A percentile compares a stretch with the other conserved stretches of the same genome.
These are phyloP conservation scores for Oppia nitens DNA, from an alignment of 1,140 invertebrate species.

Conservation along the genomic window DNA sequence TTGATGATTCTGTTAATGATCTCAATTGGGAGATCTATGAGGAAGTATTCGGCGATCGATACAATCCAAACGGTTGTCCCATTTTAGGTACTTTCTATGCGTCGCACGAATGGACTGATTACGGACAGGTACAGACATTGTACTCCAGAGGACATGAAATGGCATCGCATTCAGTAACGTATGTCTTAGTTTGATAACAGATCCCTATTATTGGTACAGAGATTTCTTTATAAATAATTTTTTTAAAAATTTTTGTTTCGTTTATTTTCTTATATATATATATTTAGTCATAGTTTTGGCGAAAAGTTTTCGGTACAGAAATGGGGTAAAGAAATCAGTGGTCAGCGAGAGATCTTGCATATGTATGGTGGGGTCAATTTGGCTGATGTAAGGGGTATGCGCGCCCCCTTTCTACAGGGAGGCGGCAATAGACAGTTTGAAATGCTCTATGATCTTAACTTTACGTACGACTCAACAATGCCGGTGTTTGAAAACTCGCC, in stretches of 20 bases:
- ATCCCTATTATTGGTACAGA: not conserved
- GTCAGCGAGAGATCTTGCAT: conserved; percentile 25
- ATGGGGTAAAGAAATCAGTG: conserved; percentile 25
- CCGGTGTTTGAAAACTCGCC: conserved; percentile 49
- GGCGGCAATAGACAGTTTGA: conserved; percentile 29
- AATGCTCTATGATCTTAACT: conserved; percentile 26
- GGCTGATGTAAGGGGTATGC: conserved; percentile 26
- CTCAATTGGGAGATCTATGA: conserved; percentile 76
- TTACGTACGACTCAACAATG: conserved; percentile 30
- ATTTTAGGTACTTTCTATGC: conserved; percentile 92
- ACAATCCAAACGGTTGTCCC: conserved; percentile 75
- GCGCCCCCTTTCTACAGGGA: conserved; percentile 29
- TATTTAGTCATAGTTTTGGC: conserved; percentile 24
- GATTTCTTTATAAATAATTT: not conserved
- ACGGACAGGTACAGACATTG: conserved; percentile 88
- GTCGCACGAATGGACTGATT: conserved; percentile 94
- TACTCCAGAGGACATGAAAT: conserved; percentile 88
- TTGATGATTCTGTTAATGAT: conserved; percentile 87
- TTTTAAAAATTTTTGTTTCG: not conserved
- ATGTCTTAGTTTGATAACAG: conserved; percentile 36
- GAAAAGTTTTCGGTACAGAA: conserved; percentile 27
- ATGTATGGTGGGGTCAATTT: conserved; percentile 25
- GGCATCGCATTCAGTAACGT: conserved; percentile 90
- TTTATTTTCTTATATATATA: conserved; percentile 5
- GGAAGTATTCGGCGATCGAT: conserved; percentile 70